phyloP scores from a whole-genome alignment of 2,888 invertebrate species.

The Netelia melanura region DNA sequence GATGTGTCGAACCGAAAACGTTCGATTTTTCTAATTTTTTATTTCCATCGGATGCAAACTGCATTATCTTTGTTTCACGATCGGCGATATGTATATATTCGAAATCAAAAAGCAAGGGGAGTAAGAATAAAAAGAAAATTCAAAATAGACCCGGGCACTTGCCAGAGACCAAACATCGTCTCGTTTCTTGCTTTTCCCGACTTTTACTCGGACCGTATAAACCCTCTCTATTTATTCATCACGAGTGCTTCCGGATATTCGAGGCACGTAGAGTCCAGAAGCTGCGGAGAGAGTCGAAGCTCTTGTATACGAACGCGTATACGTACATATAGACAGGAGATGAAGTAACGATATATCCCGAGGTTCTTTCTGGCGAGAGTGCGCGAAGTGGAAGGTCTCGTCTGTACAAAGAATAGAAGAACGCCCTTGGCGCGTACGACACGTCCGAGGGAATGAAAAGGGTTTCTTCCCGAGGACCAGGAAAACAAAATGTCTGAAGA shows the following conservation, averaged over 20 bases:
- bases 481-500: slow-evolving; percentile 1
- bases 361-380: slow-evolving; percentile 36
- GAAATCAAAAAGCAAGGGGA: neutral
- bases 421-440: slow-evolving; percentile 53
- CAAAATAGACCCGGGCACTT: slow-evolving; percentile 6
- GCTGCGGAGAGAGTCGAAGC: slow-evolving; percentile 56
- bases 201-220: slow-evolving; percentile 39
- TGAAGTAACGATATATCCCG: slow-evolving; percentile 6
- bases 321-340: slow-evolving; percentile 18
- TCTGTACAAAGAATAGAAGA: slow-evolving; percentile 24
- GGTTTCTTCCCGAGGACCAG: slow-evolving; percentile 43
- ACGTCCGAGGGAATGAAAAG: slow-evolving; percentile 58
- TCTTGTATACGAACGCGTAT: neutral
- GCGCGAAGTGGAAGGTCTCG: slow-evolving; percentile 40
- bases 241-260: slow-evolving; percentile 82
- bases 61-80: no score
- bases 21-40: no score
- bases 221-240: slow-evolving; percentile 78
- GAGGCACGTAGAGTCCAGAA: slow-evolving; percentile 79
- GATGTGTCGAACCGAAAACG: no score
- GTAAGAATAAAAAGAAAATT: slow-evolving; percentile 50
- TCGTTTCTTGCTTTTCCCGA: slow-evolving; percentile 17
- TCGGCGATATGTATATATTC: neutral
- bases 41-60: no score
- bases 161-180: slow-evolving; percentile 8